phyloP scores from a whole-genome alignment of 2,888 invertebrate species.

The Agapostemon virescens region DNA sequence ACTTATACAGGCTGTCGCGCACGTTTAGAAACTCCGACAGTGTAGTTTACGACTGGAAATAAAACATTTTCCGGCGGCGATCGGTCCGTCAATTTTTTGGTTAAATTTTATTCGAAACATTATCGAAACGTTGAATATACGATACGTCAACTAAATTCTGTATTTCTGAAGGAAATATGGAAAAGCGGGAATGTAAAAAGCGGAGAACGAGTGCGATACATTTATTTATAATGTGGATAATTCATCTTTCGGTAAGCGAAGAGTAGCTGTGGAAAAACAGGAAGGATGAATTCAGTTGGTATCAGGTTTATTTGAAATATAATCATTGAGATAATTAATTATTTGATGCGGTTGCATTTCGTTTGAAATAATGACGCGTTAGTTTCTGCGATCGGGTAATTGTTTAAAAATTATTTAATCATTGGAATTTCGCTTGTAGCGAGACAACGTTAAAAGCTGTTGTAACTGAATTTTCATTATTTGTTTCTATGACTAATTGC shows the following conservation, averaged over 20 bases:
- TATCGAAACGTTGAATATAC: not conserved
- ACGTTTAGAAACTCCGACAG: not conserved
- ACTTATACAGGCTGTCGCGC: not conserved
- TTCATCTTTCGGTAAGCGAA: not conserved
- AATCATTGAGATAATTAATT: no score
- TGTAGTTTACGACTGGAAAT: not conserved
- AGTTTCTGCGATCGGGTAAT: not conserved
- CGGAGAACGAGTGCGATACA: not conserved
- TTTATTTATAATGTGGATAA: conserved; percentile 1
- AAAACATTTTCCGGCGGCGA: not conserved
- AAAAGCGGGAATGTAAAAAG: not conserved
- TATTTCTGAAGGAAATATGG: not conserved
- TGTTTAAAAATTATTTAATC: no score
- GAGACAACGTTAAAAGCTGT: no score
- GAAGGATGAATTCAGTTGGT: not conserved
- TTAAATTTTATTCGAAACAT: not conserved
- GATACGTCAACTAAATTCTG: not conserved
- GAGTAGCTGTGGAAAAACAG: not conserved
- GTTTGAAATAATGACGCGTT: no score
- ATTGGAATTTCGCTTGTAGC: no score
- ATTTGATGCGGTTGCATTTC: no score
- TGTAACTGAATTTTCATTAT: no score
- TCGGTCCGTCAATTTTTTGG: not conserved
- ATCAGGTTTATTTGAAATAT: no score
- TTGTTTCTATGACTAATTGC: no score